These are phyloP conservation scores for Lucifuga dentata DNA, from an alignment of 2,113 vertebrate species.

Conservation along the genomic window DNA sequence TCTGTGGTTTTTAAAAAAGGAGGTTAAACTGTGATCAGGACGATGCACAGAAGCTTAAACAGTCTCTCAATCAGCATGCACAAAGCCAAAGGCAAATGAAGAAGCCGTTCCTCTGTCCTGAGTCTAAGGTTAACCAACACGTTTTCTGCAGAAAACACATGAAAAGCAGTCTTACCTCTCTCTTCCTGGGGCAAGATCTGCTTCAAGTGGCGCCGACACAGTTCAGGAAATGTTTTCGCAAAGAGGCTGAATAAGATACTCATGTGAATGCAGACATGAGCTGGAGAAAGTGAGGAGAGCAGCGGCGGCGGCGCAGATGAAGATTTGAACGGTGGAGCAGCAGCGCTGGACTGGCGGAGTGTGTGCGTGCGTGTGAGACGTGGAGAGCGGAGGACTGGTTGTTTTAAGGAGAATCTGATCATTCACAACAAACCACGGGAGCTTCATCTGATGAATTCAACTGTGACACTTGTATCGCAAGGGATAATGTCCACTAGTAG, in stretches of 20 bases:
- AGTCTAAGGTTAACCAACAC: conserved; percentile 11
- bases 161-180: conserved; percentile 70
- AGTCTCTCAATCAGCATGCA: neutral
- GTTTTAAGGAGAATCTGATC: conserved; percentile 62
- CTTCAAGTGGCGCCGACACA: conserved; percentile 30
- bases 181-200: conserved; percentile 34
- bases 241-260: conserved; percentile 47
- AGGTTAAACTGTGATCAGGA: conserved; percentile 46
- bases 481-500: too few species aligned
- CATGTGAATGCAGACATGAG: conserved; percentile 50
- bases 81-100: conserved; percentile 11
- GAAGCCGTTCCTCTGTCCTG: conserved; percentile 13
- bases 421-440: conserved; percentile 13
- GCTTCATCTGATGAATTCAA: neutral
- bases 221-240: conserved; percentile 39
- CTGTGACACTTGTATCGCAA: neutral
- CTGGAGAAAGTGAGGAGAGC: conserved; percentile 63
- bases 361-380: conserved; percentile 49
- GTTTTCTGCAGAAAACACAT: conserved; percentile 22
- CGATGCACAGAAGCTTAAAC: neutral
- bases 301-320: conserved; percentile 20
- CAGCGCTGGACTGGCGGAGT: conserved; percentile 51
- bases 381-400: conserved; percentile 65
- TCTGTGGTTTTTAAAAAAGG: neutral
- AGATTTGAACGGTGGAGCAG: conserved; percentile 57